A percentile compares a stretch with the other conserved stretches of the same genome.
Evolutionary conservation across 2,888 invertebrate species (phyloP).

Genomic region (Plutella xylostella): DNA sequence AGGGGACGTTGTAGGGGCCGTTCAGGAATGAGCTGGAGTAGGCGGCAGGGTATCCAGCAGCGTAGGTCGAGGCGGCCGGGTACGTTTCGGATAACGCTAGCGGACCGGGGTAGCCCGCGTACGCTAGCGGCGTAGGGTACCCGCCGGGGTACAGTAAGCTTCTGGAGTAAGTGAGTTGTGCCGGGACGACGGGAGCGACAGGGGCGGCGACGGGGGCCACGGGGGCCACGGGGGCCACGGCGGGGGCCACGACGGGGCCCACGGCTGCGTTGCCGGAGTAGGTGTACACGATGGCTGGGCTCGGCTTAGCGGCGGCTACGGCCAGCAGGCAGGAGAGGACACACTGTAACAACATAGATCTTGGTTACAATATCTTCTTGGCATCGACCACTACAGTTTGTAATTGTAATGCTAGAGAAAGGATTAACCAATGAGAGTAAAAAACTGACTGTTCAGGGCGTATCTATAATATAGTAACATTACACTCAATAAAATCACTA

Average conservation of each 20-base stretch:
- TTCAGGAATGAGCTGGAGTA: background rate
- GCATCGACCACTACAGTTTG: no score
- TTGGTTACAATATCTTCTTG: no score
- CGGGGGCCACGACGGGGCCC: slow-evolving; percentile 23
- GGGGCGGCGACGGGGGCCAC: slow-evolving; percentile 27
- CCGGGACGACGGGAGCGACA: slow-evolving; percentile 34
- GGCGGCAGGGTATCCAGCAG: background rate
- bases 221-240: slow-evolving; percentile 40
- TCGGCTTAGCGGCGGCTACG: slow-evolving; percentile 35
- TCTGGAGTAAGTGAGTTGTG: slow-evolving; percentile 37
- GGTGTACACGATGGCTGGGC: no score
- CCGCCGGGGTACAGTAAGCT: slow-evolving; percentile 31
- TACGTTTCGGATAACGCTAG: slow-evolving; percentile 39
- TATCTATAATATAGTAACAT: no score
- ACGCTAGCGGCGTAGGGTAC: slow-evolving; percentile 28
- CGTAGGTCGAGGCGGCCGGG: slow-evolving; percentile 33
- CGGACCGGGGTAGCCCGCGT: slow-evolving; percentile 40
- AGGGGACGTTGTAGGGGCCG: no score
- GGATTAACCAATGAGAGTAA: no score
- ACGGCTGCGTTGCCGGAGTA: no score
- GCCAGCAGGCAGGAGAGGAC: slow-evolving; percentile 43
- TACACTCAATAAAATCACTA: no score
- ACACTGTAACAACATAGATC: no score
- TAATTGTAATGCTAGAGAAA: no score
- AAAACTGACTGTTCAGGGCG: no score